Percentiles rank a stretch among this genome's conserved stretches.
Evolutionary conservation across 2,888 invertebrate genomes (phyloP).

Genomic region (Carpatolechia fugitivella): DNA sequence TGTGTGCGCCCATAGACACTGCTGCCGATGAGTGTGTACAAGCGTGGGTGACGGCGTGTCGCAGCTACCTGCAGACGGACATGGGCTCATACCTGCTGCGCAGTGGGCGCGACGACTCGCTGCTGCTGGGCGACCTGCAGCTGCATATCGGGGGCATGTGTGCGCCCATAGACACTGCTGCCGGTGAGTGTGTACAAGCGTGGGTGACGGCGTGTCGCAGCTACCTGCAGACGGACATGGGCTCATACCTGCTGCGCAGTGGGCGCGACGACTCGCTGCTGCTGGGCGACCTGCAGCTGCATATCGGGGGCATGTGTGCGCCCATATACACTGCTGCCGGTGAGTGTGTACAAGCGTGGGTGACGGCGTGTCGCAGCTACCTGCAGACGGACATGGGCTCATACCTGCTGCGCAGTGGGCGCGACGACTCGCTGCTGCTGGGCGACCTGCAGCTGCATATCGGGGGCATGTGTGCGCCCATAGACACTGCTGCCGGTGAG

Average conservation of each 20-base stretch:
- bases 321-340: conserved; percentile 84
- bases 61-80: too few relatives aligned
- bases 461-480: conserved; percentile 85
- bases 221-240: conserved; percentile 94
- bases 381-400: conserved; percentile 89
- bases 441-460: conserved; percentile 92
- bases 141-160: too few relatives aligned
- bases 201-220: conserved; percentile 94
- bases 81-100: too few relatives aligned
- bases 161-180: too few relatives aligned
- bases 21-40: too few relatives aligned
- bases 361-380: neutral
- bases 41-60: too few relatives aligned
- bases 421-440: conserved; percentile 90
- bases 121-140: too few relatives aligned
- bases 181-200: too few relatives aligned
- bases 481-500: conserved; percentile 83
- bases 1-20: too few relatives aligned
- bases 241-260: conserved; percentile 91
- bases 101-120: too few relatives aligned
- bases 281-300: conserved; percentile 91
- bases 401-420: conserved; percentile 89
- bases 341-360: conserved; percentile 27
- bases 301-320: conserved; percentile 88
- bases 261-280: conserved; percentile 91